These are phyloP conservation scores for Lipophrys pholis DNA, from an alignment of 2,113 vertebrate genomes.

Conservation along the genomic window DNA sequence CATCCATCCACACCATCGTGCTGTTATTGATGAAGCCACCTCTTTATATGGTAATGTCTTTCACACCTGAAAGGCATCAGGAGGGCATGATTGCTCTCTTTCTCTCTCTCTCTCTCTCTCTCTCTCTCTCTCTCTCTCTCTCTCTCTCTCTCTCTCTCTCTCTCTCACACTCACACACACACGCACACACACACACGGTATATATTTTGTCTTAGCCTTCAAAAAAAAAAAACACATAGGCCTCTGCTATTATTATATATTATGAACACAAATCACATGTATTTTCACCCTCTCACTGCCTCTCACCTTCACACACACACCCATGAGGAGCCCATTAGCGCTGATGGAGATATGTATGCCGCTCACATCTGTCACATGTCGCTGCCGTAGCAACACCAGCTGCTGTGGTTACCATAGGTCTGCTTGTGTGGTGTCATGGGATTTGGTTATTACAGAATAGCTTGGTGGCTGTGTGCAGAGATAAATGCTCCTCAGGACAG, in stretches of 20 bases:
- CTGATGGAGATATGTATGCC: constrained; percentile 80
- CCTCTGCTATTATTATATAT: constrained; percentile 8
- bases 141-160: background rate
- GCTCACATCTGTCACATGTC: constrained; percentile 77
- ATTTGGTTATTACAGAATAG: constrained; percentile 66
- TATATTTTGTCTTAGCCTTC: too few species aligned
- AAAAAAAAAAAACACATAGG: constrained; percentile 33
- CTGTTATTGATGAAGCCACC: constrained; percentile 77
- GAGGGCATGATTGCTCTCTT: constrained; percentile 62
- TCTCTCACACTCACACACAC: background rate
- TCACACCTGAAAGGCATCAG: constrained; percentile 80
- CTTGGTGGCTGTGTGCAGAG: constrained; percentile 54
- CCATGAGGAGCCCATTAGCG: constrained; percentile 74
- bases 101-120: constrained; percentile 10
- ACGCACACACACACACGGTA: background rate
- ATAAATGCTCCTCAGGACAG: constrained; percentile 42
- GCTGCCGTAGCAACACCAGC: constrained; percentile 80
- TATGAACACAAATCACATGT: constrained; percentile 45
- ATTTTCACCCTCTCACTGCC: constrained; percentile 51
- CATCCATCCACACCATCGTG: constrained; percentile 68
- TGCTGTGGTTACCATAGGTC: constrained; percentile 65
- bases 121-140: constrained; percentile 23
- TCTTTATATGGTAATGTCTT: constrained; percentile 85
- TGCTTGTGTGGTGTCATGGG: constrained; percentile 59
- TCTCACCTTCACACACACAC: constrained; percentile 40